Conservation (phyloP, 2,888 invertebrate species). For the Callosobruchus maculatus region DNA sequence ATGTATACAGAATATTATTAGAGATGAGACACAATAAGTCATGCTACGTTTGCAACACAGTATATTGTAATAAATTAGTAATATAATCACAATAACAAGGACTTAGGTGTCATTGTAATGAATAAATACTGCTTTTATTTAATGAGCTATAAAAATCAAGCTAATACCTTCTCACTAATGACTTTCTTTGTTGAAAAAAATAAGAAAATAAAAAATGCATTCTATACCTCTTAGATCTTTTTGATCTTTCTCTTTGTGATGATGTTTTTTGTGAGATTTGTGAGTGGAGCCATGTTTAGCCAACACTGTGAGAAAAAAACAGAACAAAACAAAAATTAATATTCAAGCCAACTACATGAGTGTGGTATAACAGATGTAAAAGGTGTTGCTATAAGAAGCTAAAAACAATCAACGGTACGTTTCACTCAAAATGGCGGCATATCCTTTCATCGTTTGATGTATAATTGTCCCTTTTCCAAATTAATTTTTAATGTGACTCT, state of each 20-base stretch:
- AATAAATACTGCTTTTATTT: too few relatives aligned
- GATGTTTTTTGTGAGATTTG: conserved; percentile 37
- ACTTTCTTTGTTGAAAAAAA: not conserved
- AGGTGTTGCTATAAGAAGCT: not conserved
- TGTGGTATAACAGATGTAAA: not conserved
- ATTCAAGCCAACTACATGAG: conserved; percentile 10
- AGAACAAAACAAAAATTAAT: conserved; percentile 19
- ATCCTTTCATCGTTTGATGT: too few relatives aligned
- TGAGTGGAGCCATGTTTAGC: conserved; percentile 35
- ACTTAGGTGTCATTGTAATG: too few relatives aligned
- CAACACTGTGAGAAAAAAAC: conserved; percentile 28
- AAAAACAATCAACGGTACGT: not conserved
- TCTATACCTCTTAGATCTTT: conserved; percentile 17
- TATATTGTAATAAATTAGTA: too few relatives aligned
- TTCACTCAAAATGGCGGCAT: not conserved
- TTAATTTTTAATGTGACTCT: too few relatives aligned
- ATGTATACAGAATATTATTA: too few relatives aligned
- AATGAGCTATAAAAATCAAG: not conserved
- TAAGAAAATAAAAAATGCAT: not conserved
- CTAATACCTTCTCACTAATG: not conserved
- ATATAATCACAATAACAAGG: too few relatives aligned
- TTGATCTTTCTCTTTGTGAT: conserved; percentile 31
- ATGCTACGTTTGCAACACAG: too few relatives aligned
- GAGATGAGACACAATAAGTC: too few relatives aligned
- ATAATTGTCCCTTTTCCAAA: too few relatives aligned